Base-by-base conservation (phyloP, 2,113 vertebrate species). In the Python bivittatus region DNA sequence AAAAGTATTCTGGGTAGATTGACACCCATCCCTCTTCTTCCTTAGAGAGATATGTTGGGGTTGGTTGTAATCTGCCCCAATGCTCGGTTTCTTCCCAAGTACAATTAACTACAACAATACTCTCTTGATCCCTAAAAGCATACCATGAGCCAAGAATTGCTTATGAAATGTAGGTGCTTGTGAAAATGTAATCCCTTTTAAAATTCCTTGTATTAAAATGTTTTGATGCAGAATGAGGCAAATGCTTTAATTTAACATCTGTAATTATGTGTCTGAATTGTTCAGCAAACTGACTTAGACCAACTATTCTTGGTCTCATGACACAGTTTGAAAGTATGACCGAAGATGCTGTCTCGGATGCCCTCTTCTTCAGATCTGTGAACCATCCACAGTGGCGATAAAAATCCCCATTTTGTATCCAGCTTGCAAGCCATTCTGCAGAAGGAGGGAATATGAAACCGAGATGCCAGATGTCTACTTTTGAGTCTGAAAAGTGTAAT, bases 171-270 rank as follows among this genome's bases (percentile, higher is more conserved):
- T 25, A 60, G 17, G 27, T n/a, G 54, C 87, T 25, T 38, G 53
- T 29, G 56, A 25, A 93, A 95, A 72, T 87, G 61, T 88, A 93
- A 86, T 91, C 89, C 84, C 88, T 88, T 92, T 89, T 42, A 88
- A 92, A 93, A 94, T n/a, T 38, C n/a, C 13, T 84, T 84, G 38
- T 57, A 93, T 88, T 52, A 94, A 95, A 95, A 92, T 42, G 91
- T 48, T 92, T 94, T 44, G 89, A 94, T 92, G 64, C n/a, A 61
- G 84, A 92, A 94, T 90, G 91, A 95, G 92, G 86, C 95, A 93
- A 94, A 92, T 79, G 88, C 57, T 94, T 96, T 95, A 94, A 97
- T 94, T 92, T 96, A 95, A 93, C 61, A 94, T 89, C 91, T 86
- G 12, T 57, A 92, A 91, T 94, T 91, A 94, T 58, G 84, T 60